Base-by-base conservation (phyloP, 2,888 invertebrate species). In the Eupsilia transversa region DNA sequence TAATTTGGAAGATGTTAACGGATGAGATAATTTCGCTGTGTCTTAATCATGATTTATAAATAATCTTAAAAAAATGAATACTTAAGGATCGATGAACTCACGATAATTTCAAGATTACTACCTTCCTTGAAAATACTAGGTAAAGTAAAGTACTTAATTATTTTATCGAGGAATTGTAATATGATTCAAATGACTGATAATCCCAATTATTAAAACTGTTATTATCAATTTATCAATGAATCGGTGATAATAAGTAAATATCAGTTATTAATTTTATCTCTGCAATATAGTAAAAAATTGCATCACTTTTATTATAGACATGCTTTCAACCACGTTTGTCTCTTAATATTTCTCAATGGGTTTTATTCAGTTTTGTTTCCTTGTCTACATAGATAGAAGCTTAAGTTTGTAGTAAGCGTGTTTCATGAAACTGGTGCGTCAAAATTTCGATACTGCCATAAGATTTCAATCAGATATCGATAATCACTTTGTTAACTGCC, bases 391-490 rank as follows among this genome's bases (percentile, higher is more conserved):
- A n/a, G 1, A 72, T 5, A 3, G 9, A 30, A 72, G 35, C 17
- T 43, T 9, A 17, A n/a, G 5, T 60, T 52, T 33, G 12, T n/a
- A n/a, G n/a, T n/a, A n/a, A n/a, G 0, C 1, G 30, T n/a, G 1
- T 59, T 61, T 54, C 1, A 38, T n/a, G 3, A 20, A 71, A 14
- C 30, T 27, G 10, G 10, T 54, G 2, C 3, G 10, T 5, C 3
- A 61, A 9, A 3, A 46, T 20, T n/a, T 43, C 1, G 14, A 33
- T 65, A 46, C 14, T 23, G 14, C n/a, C 35, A 12, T 35, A 43
- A 27, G 14, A 23, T 43, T 52, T 54, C 23, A 46, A 74, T 57
- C 38, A n/a, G 0, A 63, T 56, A 87, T 86, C 88, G 86, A 87
- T 57, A 83, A n/a, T 56, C 9, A 49, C 65, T 74, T 33, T 20